Evolutionary conservation across 2,888 invertebrate genomes (phyloP).

Genomic region (Deilephila elpenor): DNA sequence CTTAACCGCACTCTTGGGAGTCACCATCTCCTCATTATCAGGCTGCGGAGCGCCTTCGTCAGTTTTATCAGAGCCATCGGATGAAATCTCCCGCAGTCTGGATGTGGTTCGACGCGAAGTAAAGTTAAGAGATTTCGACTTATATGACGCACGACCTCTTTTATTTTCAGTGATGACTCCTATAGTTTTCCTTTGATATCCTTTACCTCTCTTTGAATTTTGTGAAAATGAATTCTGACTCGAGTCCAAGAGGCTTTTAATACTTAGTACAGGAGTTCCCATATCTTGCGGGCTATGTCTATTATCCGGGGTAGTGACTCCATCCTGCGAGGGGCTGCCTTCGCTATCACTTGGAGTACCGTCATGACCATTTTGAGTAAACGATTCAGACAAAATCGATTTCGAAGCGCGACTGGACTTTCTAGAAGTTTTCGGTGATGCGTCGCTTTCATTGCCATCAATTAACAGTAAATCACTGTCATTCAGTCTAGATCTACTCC

Average conservation of each 20-base stretch:
- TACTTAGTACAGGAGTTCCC: constrained; percentile 69
- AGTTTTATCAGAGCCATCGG: constrained; percentile 45
- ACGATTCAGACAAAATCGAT: constrained; percentile 37
- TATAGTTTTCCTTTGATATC: constrained; percentile 58
- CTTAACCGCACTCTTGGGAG: constrained; percentile 70
- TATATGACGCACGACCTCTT: constrained; percentile 41
- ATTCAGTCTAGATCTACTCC: constrained; percentile 61
- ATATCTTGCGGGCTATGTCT: constrained; percentile 58
- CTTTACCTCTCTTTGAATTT: constrained; percentile 39
- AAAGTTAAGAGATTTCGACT: constrained; percentile 55
- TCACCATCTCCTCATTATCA: constrained; percentile 57
- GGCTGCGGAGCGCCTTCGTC: constrained; percentile 42
- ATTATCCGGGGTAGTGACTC: constrained; percentile 64
- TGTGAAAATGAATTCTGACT: constrained; percentile 52
- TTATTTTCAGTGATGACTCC: constrained; percentile 49
- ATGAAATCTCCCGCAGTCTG: constrained; percentile 50
- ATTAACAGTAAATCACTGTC: constrained; percentile 59
- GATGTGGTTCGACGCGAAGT: constrained; percentile 44
- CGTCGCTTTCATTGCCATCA: constrained; percentile 50
- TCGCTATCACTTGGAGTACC: constrained; percentile 21
- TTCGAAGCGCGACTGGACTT: constrained; percentile 42
- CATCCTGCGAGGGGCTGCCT: constrained; percentile 41
- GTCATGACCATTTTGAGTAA: constrained; percentile 24
- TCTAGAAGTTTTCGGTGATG: constrained; percentile 55
- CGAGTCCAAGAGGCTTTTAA: constrained; percentile 65